These are phyloP conservation scores for Calliscelio sp. DNA, from an alignment of 2,888 invertebrate species.

Conservation along the genomic window DNA sequence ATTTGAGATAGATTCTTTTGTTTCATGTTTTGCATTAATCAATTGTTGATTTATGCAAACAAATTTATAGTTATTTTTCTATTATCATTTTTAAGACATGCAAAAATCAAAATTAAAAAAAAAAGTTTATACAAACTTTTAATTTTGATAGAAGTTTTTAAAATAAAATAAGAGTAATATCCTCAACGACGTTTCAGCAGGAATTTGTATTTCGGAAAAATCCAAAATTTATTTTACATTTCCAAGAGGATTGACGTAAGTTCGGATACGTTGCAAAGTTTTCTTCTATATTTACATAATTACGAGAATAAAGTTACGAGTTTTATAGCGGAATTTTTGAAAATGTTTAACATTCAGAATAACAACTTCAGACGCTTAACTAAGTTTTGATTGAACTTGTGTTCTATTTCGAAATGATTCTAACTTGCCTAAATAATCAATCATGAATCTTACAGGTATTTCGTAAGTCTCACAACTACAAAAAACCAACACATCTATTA, in stretches of 20 bases:
- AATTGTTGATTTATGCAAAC: background rate
- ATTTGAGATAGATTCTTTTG: background rate
- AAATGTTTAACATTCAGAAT: slow-evolving; percentile 27
- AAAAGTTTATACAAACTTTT: too few relatives aligned
- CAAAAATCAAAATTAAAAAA: background rate
- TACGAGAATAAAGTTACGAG: slow-evolving; percentile 24
- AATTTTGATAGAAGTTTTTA: too few relatives aligned
- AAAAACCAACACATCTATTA: too few relatives aligned
- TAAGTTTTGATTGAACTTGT: slow-evolving; percentile 15
- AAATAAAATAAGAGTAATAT: background rate
- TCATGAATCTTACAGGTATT: background rate
- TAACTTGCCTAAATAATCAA: slow-evolving; percentile 2
- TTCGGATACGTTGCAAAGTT: slow-evolving; percentile 23
- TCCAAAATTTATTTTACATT: slow-evolving; percentile 14
- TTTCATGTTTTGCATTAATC: background rate
- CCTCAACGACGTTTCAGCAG: background rate
- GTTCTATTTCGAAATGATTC: background rate
- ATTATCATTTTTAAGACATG: background rate
- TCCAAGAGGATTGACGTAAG: slow-evolving; percentile 7
- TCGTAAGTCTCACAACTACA: too few relatives aligned
- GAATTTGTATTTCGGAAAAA: slow-evolving; percentile 16
- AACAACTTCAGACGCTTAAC: slow-evolving; percentile 4
- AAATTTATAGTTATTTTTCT: background rate
- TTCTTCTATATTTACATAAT: slow-evolving; percentile 21
- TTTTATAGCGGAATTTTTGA: slow-evolving; percentile 14